These are phyloP conservation scores for Limanda limanda DNA, from an alignment of 2,113 vertebrate species.

Conservation along the genomic window DNA sequence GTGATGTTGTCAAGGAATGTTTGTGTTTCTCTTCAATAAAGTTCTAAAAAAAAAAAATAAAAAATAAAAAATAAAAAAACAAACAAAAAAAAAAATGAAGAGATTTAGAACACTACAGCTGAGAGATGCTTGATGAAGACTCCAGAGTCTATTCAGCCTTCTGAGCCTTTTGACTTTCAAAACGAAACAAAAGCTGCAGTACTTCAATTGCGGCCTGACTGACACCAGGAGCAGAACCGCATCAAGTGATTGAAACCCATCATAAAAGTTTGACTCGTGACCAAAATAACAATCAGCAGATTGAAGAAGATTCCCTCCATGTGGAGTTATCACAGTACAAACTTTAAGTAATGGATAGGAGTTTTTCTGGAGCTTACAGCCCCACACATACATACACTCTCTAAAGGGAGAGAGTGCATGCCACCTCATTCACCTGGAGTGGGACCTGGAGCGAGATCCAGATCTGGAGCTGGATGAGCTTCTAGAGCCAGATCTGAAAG, in stretches of 20 bases:
- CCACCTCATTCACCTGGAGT: constrained; percentile 99
- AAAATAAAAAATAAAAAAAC: too few species aligned
- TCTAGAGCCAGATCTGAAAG: constrained; percentile 97
- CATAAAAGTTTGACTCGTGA: neutral
- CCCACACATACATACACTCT: constrained; percentile 83
- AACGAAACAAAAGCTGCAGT: neutral
- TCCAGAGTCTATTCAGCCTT: constrained; percentile 34
- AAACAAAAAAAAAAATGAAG: too few species aligned
- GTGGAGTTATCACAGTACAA: neutral
- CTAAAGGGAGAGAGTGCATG: constrained; percentile 88
- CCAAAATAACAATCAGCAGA: neutral
- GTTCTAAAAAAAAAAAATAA: too few species aligned
- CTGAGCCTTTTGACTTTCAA: constrained; percentile 15
- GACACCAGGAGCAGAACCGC: neutral
- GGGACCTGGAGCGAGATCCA: constrained; percentile 96
- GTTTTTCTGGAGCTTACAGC: constrained; percentile 50
- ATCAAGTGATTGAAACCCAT: neutral
- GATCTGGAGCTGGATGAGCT: constrained; percentile 98
- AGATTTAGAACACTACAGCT: neutral
- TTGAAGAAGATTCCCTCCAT: neutral
- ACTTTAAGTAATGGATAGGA: constrained; percentile 45
- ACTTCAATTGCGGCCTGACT: neutral
- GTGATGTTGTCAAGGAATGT: too few species aligned
- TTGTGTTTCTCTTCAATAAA: too few species aligned
- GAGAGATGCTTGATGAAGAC: constrained; percentile 63